Evolutionary conservation across 2,888 invertebrate species (phyloP).

Genomic region (Meiosimyza decipiens): DNA sequence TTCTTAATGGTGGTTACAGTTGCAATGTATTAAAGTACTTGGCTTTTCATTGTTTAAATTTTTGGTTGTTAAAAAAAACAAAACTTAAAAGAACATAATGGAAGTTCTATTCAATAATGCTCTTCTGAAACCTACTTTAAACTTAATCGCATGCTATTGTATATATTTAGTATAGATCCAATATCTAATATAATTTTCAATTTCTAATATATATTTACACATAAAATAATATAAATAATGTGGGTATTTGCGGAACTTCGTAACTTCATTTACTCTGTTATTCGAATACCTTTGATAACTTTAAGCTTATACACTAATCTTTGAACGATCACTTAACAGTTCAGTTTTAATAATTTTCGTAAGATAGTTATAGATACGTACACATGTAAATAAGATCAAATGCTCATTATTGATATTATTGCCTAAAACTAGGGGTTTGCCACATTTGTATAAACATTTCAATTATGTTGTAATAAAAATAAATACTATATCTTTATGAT

Average conservation of each 20-base stretch:
- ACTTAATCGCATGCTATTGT: not conserved
- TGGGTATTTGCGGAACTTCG: too few species aligned
- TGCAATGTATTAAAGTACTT: conserved; percentile 28
- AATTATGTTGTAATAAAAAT: not conserved
- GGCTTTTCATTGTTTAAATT: not conserved
- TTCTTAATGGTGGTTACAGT: conserved; percentile 27
- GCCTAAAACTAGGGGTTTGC: conserved; percentile 12
- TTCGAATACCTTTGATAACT: not conserved
- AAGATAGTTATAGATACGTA: conserved; percentile 9
- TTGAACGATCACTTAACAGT: conserved; percentile 62
- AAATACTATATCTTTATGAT: too few species aligned
- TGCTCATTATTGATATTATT: conserved; percentile 5
- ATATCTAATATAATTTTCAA: not conserved
- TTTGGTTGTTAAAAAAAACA: too few species aligned
- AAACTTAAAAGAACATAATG: too few species aligned
- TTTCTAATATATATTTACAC: too few species aligned
- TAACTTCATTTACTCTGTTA: too few species aligned
- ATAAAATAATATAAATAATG: too few species aligned
- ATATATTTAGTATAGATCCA: conserved; percentile 8
- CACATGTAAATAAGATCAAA: conserved; percentile 13
- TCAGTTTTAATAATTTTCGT: conserved; percentile 44
- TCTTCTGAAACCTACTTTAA: not conserved
- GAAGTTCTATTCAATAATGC: too few species aligned
- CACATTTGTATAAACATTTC: conserved; percentile 4
- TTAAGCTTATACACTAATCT: conserved; percentile 53